Evolutionary conservation across 2,113 vertebrate genomes (phyloP), one percentile per base, ranked within the genome.

Genomic region (Centropus unirufus): DNA sequence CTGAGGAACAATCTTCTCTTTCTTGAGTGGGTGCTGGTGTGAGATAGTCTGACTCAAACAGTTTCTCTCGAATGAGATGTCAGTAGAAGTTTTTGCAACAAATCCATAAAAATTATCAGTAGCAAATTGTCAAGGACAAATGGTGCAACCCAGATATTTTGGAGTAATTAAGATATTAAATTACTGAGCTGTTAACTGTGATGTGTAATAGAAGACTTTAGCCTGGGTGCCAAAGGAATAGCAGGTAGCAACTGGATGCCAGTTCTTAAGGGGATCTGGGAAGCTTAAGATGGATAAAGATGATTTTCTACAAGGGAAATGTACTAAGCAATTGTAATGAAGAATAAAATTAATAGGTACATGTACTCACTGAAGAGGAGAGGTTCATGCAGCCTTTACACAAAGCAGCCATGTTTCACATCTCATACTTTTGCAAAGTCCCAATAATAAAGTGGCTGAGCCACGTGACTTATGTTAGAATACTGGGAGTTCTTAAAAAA

Each of bases 1-100:
- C 64, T 67, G 22, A 6, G 36, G 62, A 78, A 40, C 30, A 46
- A 1, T 26, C 34, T 1, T 2, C 21, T 14, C 7, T 59, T 55
- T 4, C 14, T 1, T 46, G 5, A 1, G 2, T 13, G 8, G 34
- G 39, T 40, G 20, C 58, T 68, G 22, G 4, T n/a, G 44, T 58
- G n/a, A 52, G 4, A 0, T 21, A 8, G 12, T 58, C 22, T 40
- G 1, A 42, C 13, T 12, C 12, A 9, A 55, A 8, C 29, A 51
- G 1, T 49, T 68, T 64, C 57, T 79, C 62, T 62, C 30, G 9
- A 20, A 6, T n/a, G 34, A 44, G 17, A 44, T 34, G 20, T 57
- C 44, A 10, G 59, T 30, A 72, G 39, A 34, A 29, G 8, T 11
- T 68, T 79, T 68, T 81, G 20, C 27, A 76, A 52, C 9, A 91